These are phyloP conservation scores for Euglossa dilemma DNA, from an alignment of 1,140 invertebrate genomes.

Conservation along the genomic window DNA sequence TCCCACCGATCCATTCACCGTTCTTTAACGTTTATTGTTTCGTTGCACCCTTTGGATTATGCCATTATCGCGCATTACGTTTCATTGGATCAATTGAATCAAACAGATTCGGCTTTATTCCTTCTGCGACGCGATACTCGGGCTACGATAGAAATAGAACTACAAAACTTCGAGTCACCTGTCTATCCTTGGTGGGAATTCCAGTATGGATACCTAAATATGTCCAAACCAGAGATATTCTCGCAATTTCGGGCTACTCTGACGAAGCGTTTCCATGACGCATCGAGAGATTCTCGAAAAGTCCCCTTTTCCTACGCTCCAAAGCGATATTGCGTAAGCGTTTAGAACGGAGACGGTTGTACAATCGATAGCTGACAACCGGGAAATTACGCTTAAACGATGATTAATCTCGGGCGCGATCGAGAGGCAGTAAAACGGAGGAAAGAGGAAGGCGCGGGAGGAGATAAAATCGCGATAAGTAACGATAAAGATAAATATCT, in stretches of 20 bases:
- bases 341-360: neutral
- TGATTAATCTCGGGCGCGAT: too few relatives aligned
- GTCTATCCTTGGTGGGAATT: too few relatives aligned
- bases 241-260: too few relatives aligned
- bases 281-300: neutral
- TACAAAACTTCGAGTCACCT: too few relatives aligned
- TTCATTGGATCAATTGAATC: constrained; percentile 31
- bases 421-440: too few relatives aligned
- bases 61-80: constrained; percentile 18
- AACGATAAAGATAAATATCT: neutral
- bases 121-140: neutral
- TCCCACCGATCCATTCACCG: neutral
- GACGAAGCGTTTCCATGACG: neutral
- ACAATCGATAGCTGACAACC: constrained; percentile 23
- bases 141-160: neutral
- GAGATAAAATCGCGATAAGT: constrained; percentile 15
- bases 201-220: too few relatives aligned
- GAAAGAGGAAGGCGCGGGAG: neutral
- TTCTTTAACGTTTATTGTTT: constrained; percentile 45
- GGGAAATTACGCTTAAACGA: too few relatives aligned
- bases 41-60: constrained; percentile 25
- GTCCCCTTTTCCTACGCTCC: neutral
- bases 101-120: constrained; percentile 7
- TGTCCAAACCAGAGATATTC: too few relatives aligned
- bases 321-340: neutral